These are phyloP conservation scores for Lagorchestes hirsutus DNA, from an alignment of 2,797 vertebrate genomes.

Conservation along the genomic window DNA sequence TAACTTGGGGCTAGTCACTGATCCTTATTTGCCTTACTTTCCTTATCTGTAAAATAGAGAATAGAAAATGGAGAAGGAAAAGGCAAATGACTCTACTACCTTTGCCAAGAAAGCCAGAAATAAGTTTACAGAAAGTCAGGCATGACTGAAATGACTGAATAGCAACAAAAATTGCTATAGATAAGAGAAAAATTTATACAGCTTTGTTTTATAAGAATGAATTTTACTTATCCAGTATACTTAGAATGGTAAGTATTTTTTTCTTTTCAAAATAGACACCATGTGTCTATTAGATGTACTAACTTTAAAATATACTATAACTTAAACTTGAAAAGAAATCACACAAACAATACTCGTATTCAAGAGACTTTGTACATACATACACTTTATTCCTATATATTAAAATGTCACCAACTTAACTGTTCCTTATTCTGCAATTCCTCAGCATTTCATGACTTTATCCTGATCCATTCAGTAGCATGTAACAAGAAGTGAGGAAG, in stretches of 20 bases:
- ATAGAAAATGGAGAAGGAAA: not conserved
- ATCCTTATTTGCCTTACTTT: not conserved
- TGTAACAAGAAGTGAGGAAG: not conserved
- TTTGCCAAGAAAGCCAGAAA: not conserved
- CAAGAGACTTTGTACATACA: not conserved
- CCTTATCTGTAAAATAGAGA: not conserved
- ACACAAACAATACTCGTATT: not conserved
- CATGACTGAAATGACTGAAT: not conserved
- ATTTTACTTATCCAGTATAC: not conserved
- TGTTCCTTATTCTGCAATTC: not conserved
- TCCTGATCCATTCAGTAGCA: not conserved
- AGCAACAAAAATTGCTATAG: not conserved
- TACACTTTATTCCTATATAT: not conserved
- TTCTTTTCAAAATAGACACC: not conserved
- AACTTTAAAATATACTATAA: not conserved
- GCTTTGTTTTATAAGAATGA: not conserved
- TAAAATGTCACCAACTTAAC: not conserved
- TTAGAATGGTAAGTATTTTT: not conserved
- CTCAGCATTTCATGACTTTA: not conserved
- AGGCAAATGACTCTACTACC: not conserved
- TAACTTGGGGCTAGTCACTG: not conserved
- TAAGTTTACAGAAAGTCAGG: not conserved
- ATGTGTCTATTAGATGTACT: not conserved
- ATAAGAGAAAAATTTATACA: not conserved
- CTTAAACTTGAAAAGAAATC: not conserved